Evolutionary conservation across 2,888 invertebrate species (phyloP).

Genomic region (Andricus quercusramuli): DNA sequence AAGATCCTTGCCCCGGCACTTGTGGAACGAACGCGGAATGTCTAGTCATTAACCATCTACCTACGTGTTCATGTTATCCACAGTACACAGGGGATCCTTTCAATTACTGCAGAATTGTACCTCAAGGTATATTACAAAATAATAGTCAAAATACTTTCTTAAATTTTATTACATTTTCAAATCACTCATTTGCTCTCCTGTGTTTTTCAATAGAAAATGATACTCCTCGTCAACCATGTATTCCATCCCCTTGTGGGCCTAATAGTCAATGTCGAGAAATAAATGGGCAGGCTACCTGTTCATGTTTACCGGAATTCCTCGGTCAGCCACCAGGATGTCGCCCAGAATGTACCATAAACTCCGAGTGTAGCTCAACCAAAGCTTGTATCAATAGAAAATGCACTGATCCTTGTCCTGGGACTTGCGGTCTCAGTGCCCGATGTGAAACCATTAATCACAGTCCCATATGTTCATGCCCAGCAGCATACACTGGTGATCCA

Average conservation of each 20-base stretch:
- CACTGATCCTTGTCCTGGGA: slow-evolving; percentile 76
- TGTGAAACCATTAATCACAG: slow-evolving; percentile 79
- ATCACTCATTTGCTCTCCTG: not conserved
- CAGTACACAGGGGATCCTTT: slow-evolving; percentile 85
- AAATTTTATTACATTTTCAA: not conserved
- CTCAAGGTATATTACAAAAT: not conserved
- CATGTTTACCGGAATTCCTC: slow-evolving; percentile 79
- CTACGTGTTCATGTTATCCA: slow-evolving; percentile 82
- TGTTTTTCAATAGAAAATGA: not conserved
- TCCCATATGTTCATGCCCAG: slow-evolving; percentile 79
- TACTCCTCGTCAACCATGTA: slow-evolving; percentile 86
- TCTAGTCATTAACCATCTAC: slow-evolving; percentile 83
- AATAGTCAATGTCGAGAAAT: slow-evolving; percentile 90
- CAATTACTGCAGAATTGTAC: slow-evolving; percentile 75
- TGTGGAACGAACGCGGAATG: slow-evolving; percentile 87
- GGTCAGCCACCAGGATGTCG: slow-evolving; percentile 77
- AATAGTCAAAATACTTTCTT: not conserved
- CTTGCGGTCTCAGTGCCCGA: slow-evolving; percentile 78
- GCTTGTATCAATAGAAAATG: slow-evolving; percentile 85
- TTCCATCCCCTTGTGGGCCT: slow-evolving; percentile 89
- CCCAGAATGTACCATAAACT: slow-evolving; percentile 92
- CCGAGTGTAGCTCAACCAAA: slow-evolving; percentile 91
- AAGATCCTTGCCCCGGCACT: slow-evolving; percentile 86
- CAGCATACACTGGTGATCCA: slow-evolving; percentile 85
- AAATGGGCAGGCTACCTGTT: slow-evolving; percentile 87